Conservation (phyloP, 2,113 vertebrate species). For the Myotis brandtii region DNA sequence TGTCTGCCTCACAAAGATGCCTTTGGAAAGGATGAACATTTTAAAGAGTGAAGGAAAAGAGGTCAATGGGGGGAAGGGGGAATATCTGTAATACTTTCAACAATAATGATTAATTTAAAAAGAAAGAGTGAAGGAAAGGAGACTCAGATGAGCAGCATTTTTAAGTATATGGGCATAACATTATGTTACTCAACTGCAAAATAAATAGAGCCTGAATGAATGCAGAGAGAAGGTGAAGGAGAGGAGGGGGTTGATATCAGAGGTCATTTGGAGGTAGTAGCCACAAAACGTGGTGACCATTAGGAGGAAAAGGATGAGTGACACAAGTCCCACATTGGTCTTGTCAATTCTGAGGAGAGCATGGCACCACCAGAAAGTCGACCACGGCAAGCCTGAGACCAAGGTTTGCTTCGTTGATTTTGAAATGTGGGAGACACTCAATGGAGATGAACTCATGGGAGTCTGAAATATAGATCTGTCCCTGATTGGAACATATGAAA, state of each 20-base stretch:
- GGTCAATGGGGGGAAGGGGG: no score
- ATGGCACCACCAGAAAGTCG: background rate
- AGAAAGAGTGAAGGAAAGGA: background rate
- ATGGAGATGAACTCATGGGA: background rate
- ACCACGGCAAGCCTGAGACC: background rate
- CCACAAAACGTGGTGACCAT: background rate
- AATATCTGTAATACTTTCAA: no score
- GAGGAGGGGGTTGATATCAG: background rate
- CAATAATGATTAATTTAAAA: no score
- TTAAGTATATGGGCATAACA: background rate
- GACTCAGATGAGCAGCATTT: background rate
- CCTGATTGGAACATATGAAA: background rate
- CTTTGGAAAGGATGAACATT: background rate
- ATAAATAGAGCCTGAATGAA: background rate
- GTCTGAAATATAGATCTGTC: background rate
- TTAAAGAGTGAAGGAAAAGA: no score
- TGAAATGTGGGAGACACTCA: background rate
- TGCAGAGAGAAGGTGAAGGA: background rate
- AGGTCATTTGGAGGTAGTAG: background rate
- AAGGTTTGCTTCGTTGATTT: background rate
- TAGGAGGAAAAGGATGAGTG: background rate
- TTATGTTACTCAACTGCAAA: background rate
- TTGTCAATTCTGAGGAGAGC: background rate
- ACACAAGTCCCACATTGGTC: background rate
- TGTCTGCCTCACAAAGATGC: background rate